Conservation (phyloP, 2,888 invertebrate species). For the Ormyrus nitidulus region DNA sequence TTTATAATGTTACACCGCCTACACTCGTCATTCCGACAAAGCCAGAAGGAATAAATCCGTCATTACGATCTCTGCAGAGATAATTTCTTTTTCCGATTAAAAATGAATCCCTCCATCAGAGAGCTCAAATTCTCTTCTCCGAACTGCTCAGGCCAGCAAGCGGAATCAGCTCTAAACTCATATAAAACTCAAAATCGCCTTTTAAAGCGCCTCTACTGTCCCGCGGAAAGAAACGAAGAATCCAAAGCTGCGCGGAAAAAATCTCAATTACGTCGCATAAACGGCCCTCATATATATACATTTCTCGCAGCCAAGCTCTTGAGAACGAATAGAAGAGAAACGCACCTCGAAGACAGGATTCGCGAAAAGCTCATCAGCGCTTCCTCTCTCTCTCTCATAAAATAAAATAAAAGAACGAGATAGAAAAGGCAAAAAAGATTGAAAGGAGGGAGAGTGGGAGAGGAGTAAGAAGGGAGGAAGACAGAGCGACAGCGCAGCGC, state of each 20-base stretch:
- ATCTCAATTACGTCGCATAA: slow-evolving; percentile 44
- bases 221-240: not conserved
- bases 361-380: slow-evolving; percentile 50
- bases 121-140: slow-evolving; percentile 34
- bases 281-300: not conserved
- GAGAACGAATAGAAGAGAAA: not conserved
- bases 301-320: not conserved
- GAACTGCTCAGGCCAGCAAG: slow-evolving; percentile 10
- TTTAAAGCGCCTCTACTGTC: slow-evolving; percentile 11
- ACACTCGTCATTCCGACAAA: not conserved
- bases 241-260: slow-evolving; percentile 15
- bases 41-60: slow-evolving; percentile 36
- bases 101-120: slow-evolving; percentile 32
- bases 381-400: not conserved
- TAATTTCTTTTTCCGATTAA: slow-evolving; percentile 32
- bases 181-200: slow-evolving; percentile 44
- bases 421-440: too few species aligned
- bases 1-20: not conserved
- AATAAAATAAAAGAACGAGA: slow-evolving; percentile 8
- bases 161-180: slow-evolving; percentile 39
- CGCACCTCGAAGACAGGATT: slow-evolving; percentile 40
- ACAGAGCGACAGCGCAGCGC: not conserved
- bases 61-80: slow-evolving; percentile 27
- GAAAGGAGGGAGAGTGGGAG: not conserved
- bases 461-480: not conserved